Base-by-base conservation (phyloP, 2,888 invertebrate genomes). In the Hypercompe scribonia region DNA sequence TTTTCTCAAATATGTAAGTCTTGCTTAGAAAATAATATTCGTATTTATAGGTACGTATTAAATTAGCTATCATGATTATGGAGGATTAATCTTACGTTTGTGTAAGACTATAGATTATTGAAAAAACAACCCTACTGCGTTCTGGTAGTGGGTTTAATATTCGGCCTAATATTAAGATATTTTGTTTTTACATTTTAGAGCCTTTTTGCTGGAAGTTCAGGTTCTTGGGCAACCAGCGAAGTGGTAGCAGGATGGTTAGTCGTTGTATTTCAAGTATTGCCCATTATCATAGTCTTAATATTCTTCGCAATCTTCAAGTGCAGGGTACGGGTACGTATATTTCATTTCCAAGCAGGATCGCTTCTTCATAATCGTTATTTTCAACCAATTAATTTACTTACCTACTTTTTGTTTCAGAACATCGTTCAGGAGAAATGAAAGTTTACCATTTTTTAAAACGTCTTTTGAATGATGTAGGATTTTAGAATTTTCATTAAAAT, bases 301-400 rank as follows among this genome's bases (percentile, higher is more conserved):
- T 78, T 92, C 42, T 94, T 92, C 77, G 82, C 90, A 8, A 65
- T 94, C 58, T 95, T 95, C 89, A 94, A 92, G 78, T 95, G 90
- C 83, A 87, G 95, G 87, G 92, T 94, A 70, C 84, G 95, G 89
- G 95, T 95, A 84, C 71, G 90, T 82, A 10, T 36, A 34, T n/a
- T 50, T 24, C 34, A 54, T n/a, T 33, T 31, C 31, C 7, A 50
- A 15, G 21, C 46, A 67, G 28, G 4, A 28, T 46, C 65, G 2
- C 42, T 50, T 33, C 8, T 50, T 50, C 7, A 11, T 39, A 10
- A 11, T 39, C 11, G 39, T 39, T 39, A 39, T 39, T 39, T 54
- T 54, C 8, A n/a, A 10, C 36, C 36, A 34, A 34, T 33, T 18
- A 28, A 5, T 65, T 28, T 1, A 54, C 28, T 28, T 13, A 58